Conservation (phyloP, 2,113 vertebrate genomes). For the Hoplias malabaricus region DNA sequence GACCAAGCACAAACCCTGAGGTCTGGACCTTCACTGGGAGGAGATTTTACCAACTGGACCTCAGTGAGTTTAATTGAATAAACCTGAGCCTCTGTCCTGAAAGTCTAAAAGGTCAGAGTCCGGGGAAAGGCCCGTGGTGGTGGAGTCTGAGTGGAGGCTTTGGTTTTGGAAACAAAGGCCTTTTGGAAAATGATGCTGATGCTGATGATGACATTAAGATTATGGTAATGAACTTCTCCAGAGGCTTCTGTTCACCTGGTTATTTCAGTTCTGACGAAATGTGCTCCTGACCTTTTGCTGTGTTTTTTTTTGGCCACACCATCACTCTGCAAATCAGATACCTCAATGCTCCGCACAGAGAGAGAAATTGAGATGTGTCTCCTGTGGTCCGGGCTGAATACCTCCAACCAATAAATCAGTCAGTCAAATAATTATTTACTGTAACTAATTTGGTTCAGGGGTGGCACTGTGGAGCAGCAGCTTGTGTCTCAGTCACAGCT, state of each 20-base stretch:
- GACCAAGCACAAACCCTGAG: too few relatives aligned
- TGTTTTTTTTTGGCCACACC: background rate
- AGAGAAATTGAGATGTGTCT: background rate
- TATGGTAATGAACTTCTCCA: conserved; percentile 24
- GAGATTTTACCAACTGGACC: too few relatives aligned
- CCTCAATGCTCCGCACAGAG: too few relatives aligned
- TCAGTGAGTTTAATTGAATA: too few relatives aligned
- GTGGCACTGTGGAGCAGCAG: too few relatives aligned
- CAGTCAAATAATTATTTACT: too few relatives aligned
- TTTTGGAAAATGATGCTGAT: too few relatives aligned
- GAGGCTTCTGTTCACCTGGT: background rate
- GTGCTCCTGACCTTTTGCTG: conserved; percentile 15
- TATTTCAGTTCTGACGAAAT: background rate
- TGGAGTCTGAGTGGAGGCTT: background rate
- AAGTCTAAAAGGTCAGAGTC: conserved; percentile 20
- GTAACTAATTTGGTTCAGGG: too few relatives aligned
- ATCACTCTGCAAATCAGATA: background rate
- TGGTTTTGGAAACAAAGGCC: background rate
- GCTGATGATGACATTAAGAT: conserved; percentile 41
- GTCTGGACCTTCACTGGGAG: too few relatives aligned
- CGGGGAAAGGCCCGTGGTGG: background rate
- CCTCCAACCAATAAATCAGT: too few relatives aligned
- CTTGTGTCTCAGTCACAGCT: too few relatives aligned
- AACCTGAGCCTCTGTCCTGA: background rate
- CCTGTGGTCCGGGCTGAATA: too few relatives aligned